phyloP scores from a whole-genome alignment of 2,888 invertebrate genomes.

The Calephelis perditalis region DNA sequence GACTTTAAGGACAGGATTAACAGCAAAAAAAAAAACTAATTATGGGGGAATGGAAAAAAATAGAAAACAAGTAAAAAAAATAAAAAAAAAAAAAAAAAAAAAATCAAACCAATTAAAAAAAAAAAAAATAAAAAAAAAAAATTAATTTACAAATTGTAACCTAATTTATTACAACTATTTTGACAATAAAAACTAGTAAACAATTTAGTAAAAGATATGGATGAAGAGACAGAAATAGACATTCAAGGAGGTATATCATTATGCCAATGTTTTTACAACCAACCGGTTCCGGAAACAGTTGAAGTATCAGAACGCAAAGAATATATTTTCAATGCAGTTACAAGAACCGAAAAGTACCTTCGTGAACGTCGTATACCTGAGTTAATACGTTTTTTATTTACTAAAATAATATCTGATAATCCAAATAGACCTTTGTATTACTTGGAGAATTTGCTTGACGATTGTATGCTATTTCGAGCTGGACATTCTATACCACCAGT shows the following conservation, averaged over 20 bases:
- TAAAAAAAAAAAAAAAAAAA: too few relatives aligned
- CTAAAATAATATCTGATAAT: constrained; percentile 49
- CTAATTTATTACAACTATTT: too few relatives aligned
- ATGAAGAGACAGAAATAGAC: neutral
- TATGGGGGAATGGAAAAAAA: too few relatives aligned
- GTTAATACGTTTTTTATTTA: constrained; percentile 53
- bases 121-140: too few relatives aligned
- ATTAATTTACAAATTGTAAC: too few relatives aligned
- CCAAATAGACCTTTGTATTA: constrained; percentile 44
- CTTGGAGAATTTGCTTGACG: constrained; percentile 50
- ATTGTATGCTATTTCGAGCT: constrained; percentile 62
- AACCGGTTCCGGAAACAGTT: neutral
- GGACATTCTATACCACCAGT: constrained; percentile 57
- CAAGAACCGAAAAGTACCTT: constrained; percentile 56
- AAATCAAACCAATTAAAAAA: too few relatives aligned
- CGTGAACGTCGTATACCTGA: constrained; percentile 59
- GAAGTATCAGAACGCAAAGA: constrained; percentile 44
- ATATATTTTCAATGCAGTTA: constrained; percentile 42
- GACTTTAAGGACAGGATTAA: too few relatives aligned
- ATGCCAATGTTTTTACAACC: neutral
- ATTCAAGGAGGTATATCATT: neutral
- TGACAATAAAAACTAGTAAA: too few relatives aligned
- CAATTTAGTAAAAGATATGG: neutral
- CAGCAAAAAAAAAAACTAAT: too few relatives aligned
- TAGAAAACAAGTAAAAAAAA: too few relatives aligned